Conservation (phyloP, 2,888 invertebrate genomes). For the Drosophila diplacantha region DNA sequence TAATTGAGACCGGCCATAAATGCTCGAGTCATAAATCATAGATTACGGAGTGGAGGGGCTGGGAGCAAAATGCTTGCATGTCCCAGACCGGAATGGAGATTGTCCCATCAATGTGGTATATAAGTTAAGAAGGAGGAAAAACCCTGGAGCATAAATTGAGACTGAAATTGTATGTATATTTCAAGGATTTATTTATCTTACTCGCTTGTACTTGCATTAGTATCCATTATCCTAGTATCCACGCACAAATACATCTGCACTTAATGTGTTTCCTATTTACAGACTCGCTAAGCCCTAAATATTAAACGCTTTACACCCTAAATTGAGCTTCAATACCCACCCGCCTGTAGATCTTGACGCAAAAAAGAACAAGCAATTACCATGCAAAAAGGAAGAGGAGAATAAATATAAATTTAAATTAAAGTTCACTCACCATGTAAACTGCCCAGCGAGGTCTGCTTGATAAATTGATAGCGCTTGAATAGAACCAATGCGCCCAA, state of each 20-base stretch:
- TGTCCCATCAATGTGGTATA: conserved; percentile 14
- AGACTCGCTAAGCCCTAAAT: conserved; percentile 16
- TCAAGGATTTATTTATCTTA: neutral
- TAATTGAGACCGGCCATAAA: conserved; percentile 68
- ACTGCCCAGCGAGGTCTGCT: conserved; percentile 84
- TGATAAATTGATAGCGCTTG: conserved; percentile 83
- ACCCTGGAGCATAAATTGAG: neutral
- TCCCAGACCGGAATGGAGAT: conserved; percentile 34
- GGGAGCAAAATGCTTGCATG: conserved; percentile 32
- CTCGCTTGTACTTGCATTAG: neutral
- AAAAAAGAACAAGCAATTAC: conserved; percentile 32
- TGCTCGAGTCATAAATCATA: conserved; percentile 63
- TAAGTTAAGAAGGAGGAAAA: conserved; percentile 7
- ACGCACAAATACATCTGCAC: neutral
- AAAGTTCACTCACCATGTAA: conserved; percentile 78
- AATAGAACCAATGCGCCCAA: conserved; percentile 90
- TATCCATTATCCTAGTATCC: neutral
- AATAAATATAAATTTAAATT: conserved; percentile 44
- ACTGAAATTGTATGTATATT: neutral
- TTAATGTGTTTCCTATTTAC: neutral
- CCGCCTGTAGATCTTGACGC: conserved; percentile 48
- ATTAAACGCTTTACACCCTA: conserved; percentile 19
- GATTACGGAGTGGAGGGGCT: conserved; percentile 43
- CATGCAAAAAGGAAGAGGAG: conserved; percentile 8
- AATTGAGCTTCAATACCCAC: conserved; percentile 38